phyloP scores from a whole-genome alignment of 2,888 invertebrate genomes.

The Drosophila flavopinicola region DNA sequence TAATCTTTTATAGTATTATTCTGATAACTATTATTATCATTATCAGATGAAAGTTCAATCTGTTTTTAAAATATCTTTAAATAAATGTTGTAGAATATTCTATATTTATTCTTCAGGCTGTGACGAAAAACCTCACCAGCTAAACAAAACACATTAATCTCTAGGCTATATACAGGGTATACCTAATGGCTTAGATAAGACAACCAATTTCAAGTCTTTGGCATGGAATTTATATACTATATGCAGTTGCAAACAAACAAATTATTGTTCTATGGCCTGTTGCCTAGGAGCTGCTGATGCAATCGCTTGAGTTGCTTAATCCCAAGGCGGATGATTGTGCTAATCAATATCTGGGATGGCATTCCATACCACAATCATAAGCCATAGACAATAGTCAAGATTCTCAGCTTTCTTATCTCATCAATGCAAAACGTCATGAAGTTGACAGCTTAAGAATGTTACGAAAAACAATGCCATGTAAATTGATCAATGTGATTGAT shows the following conservation, averaged over 20 bases:
- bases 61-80: no score
- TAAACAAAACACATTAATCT: no score
- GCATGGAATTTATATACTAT: constrained; percentile 9
- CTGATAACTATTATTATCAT: no score
- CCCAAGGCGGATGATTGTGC: constrained; percentile 18
- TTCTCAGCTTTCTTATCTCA: constrained; percentile 10
- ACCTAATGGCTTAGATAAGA: not conserved
- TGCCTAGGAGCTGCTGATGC: constrained; percentile 33
- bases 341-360: constrained; percentile 17
- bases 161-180: not conserved
- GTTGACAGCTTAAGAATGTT: constrained; percentile 1
- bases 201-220: constrained; percentile 9
- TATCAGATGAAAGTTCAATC: no score
- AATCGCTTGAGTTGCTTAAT: constrained; percentile 24
- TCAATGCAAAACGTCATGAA: constrained; percentile 22
- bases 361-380: constrained; percentile 12
- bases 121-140: no score
- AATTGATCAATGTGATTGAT: constrained; percentile 21
- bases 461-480: constrained; percentile 3
- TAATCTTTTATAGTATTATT: no score
- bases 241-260: constrained; percentile 21
- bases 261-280: constrained; percentile 20
- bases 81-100: no score
- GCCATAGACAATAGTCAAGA: constrained; percentile 1
- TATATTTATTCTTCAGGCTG: no score